phyloP scores from a whole-genome alignment of 1,140 invertebrate genomes.

The Drosophila carrolli region DNA sequence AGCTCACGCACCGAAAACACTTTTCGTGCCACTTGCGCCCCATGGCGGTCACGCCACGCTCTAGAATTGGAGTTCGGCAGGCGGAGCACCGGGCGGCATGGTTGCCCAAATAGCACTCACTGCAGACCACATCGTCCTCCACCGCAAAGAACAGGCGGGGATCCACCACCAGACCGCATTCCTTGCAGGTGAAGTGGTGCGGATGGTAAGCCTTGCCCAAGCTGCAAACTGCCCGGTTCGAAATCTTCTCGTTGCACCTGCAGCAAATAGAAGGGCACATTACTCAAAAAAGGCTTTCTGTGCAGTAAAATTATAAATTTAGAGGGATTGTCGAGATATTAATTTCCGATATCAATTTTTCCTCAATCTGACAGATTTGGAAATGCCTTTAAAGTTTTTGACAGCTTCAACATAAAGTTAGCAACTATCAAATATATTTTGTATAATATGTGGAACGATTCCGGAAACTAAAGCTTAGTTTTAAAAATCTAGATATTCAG shows the following conservation, averaged over 20 bases:
- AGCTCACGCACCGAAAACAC: constrained; percentile 48
- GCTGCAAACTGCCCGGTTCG: constrained; percentile 6
- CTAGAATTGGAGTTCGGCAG: constrained; percentile 25
- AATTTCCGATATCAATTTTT: not conserved
- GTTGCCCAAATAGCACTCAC: constrained; percentile 23
- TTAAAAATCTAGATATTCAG: too few relatives aligned
- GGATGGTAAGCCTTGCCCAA: constrained; percentile 47
- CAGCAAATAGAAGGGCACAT: constrained; percentile 41
- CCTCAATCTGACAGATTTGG: too few relatives aligned
- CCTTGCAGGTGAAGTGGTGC: constrained; percentile 43
- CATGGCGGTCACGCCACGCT: constrained; percentile 16
- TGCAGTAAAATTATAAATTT: not conserved
- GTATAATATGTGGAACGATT: too few relatives aligned
- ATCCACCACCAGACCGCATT: constrained; percentile 22
- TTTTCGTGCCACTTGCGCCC: constrained; percentile 54
- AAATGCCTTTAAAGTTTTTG: too few relatives aligned
- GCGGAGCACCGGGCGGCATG: constrained; percentile 31
- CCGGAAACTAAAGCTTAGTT: too few relatives aligned
- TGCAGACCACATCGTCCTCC: constrained; percentile 34
- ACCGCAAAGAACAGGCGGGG: constrained; percentile 15
- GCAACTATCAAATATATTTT: too few relatives aligned
- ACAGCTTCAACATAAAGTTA: too few relatives aligned
- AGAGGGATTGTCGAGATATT: not conserved
- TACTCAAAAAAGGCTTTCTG: not conserved
- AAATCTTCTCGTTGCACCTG: constrained; percentile 38